Base-by-base conservation (phyloP, 1,140 invertebrate species). In the Sycophila sp. region DNA sequence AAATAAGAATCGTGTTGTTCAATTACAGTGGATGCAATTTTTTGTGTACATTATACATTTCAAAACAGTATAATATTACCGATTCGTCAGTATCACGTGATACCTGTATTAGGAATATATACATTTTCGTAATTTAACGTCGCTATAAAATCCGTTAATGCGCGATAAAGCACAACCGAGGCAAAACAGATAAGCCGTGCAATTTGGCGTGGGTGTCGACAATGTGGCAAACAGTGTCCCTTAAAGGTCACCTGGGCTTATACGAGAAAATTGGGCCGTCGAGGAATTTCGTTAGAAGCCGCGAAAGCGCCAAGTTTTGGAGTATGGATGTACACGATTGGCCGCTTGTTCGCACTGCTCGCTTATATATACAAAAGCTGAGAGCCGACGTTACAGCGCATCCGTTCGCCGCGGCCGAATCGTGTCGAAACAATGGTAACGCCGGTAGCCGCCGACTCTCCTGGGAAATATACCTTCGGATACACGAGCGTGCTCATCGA, bases 161-260 rank as follows among this genome's bases (percentile, higher is more conserved):
- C 19, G 4, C 2, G 11, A 1, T 2, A 15, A 17, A 32, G 15
- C 15, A 56, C 17, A 56, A 53, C 32, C n/a, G 6, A 17, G n/a
- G n/a, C n/a, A n/a, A n/a, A n/a, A n/a, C n/a, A n/a, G 63, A 67
- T 67, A 59, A 67, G 24, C 4, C n/a, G 11, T 26, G 10, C 30
- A 58, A 60, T 60, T 59, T 60, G 56, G 38, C 55, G 15, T n/a
- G 53, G 65, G 60, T 63, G 56, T 68, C 73, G 71, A 58, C 71
- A 72, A 67, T 72, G 67, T 72, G 69, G 65, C 71, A 60, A n/a
- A n/a, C n/a, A n/a, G n/a, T 78, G 76, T 77, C 76, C 76, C 79
- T 80, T 82, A 81, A 82, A 81, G 77, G 79, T 78, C 75, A 72
- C 34, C 51, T 5, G 53, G 17, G 53, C 17, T 2, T 49, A 63